Percentiles rank a stretch among this genome's conserved stretches.
phyloP scores from a whole-genome alignment of 2,797 vertebrate species.

The Neosilurus mollespiculum region DNA sequence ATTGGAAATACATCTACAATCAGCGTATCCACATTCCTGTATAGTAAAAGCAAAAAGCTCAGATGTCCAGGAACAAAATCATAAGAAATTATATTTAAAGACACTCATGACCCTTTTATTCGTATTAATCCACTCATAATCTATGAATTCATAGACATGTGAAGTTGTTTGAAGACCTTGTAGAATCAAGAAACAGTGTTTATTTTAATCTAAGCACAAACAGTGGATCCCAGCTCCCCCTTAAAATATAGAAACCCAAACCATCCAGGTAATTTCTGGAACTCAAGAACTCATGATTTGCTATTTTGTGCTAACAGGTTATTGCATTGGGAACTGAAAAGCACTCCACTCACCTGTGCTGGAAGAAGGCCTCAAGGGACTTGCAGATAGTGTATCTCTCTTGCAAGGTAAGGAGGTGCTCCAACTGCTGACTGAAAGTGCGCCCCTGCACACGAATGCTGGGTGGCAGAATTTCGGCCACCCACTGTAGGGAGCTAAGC shows the following conservation, averaged over 20 bases:
- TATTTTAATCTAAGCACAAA: not conserved
- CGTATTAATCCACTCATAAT: not conserved
- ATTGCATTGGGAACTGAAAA: not conserved
- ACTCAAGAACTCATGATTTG: not conserved
- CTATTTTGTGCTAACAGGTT: not conserved
- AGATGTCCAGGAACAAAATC: not conserved
- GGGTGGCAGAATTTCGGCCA: conserved; percentile 93
- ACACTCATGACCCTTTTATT: not conserved
- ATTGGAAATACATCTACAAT: conserved; percentile 95
- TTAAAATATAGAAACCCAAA: not conserved
- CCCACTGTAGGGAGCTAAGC: conserved; percentile 95
- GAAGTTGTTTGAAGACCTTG: not conserved
- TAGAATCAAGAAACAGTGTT: not conserved
- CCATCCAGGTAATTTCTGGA: not conserved
- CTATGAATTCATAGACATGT: not conserved
- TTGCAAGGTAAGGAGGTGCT: conserved; percentile 90
- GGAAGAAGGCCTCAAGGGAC: conserved; percentile 94
- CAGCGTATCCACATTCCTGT: conserved; percentile 94
- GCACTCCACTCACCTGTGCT: conserved; percentile 82
- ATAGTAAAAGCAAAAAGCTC: not conserved
- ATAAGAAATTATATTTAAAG: not conserved
- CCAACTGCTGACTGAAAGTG: conserved; percentile 94
- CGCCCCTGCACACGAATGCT: conserved; percentile 94
- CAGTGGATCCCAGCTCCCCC: not conserved
- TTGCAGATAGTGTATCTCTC: conserved; percentile 92